A percentile compares a stretch with the other conserved stretches of the same genome.
phyloP scores from a whole-genome alignment of 1,140 invertebrate genomes.

The Pseudomyrmex flavicornis region DNA sequence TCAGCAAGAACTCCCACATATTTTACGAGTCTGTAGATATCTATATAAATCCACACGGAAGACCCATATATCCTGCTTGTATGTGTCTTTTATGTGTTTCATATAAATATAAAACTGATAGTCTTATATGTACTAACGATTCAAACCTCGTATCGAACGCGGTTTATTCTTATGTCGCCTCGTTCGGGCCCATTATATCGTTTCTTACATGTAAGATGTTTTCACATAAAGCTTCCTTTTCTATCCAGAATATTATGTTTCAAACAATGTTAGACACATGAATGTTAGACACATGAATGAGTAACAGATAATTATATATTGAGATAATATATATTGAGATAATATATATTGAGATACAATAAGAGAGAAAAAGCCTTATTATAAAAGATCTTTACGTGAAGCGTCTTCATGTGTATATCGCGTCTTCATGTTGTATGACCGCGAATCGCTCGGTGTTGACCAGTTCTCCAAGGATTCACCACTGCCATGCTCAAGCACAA shows the following conservation, averaged over 20 bases:
- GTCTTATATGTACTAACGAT: conserved; percentile 33
- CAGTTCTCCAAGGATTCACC: conserved; percentile 87
- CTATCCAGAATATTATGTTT: background rate
- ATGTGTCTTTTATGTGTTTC: conserved; percentile 31
- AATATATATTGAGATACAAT: background rate
- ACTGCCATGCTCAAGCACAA: conserved; percentile 78
- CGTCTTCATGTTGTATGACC: conserved; percentile 76
- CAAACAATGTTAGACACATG: background rate
- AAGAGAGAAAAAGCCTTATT: background rate
- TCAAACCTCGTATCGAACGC: background rate
- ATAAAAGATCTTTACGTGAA: conserved; percentile 31
- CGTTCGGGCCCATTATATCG: conserved; percentile 52
- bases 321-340: background rate
- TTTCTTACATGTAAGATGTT: conserved; percentile 38
- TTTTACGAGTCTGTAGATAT: conserved; percentile 1
- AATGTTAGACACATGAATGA: background rate
- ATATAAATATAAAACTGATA: conserved; percentile 13
- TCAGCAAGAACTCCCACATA: conserved; percentile 21
- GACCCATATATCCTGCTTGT: conserved; percentile 25
- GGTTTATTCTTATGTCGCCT: conserved; percentile 29
- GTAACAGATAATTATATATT: background rate
- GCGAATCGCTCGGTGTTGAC: conserved; percentile 82
- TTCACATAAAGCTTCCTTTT: conserved; percentile 15
- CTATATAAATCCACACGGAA: conserved; percentile 9
- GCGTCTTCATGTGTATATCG: conserved; percentile 50